Percentiles rank a stretch among this genome's conserved stretches.
These are phyloP conservation scores for Calliopum simillimum DNA, from an alignment of 2,888 invertebrate species.

Conservation along the genomic window DNA sequence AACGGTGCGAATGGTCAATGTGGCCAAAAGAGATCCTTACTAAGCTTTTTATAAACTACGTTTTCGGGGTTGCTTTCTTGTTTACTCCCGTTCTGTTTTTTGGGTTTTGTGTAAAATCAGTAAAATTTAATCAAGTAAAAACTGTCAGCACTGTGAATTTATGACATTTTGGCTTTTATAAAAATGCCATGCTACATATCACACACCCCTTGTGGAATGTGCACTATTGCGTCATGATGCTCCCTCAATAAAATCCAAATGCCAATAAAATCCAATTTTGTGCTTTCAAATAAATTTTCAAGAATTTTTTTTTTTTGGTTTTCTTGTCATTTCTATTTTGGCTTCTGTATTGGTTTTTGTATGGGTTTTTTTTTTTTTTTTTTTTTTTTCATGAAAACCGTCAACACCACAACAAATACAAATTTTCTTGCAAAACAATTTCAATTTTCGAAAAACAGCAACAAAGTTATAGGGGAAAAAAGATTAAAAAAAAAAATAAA, in stretches of 20 bases:
- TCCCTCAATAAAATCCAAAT: constrained; percentile 14
- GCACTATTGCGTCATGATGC: neutral
- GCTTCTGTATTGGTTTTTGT: neutral
- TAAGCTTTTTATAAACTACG: neutral
- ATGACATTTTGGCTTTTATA: constrained; percentile 28
- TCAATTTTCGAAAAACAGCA: constrained; percentile 30
- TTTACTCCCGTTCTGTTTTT: constrained; percentile 6
- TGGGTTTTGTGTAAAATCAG: constrained; percentile 34
- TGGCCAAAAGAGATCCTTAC: constrained; percentile 15
- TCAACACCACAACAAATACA: constrained; percentile 44
- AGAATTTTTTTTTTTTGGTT: neutral
- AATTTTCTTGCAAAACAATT: constrained; percentile 42
- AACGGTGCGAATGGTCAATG: constrained; percentile 11
- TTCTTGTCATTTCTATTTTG: too few relatives aligned
- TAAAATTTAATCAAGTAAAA: constrained; percentile 46
- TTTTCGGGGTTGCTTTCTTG: too few relatives aligned
- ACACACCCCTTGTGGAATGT: too few relatives aligned
- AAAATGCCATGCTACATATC: neutral
- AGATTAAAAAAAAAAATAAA: neutral
- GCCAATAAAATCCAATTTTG: constrained; percentile 34
- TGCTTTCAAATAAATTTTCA: constrained; percentile 30
- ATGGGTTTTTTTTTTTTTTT: neutral
- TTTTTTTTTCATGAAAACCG: constrained; percentile 23
- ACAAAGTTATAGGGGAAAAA: constrained; percentile 1
- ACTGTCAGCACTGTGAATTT: constrained; percentile 43